Conservation (phyloP, 2,113 vertebrate genomes). For the Hyperopisus bebe region DNA sequence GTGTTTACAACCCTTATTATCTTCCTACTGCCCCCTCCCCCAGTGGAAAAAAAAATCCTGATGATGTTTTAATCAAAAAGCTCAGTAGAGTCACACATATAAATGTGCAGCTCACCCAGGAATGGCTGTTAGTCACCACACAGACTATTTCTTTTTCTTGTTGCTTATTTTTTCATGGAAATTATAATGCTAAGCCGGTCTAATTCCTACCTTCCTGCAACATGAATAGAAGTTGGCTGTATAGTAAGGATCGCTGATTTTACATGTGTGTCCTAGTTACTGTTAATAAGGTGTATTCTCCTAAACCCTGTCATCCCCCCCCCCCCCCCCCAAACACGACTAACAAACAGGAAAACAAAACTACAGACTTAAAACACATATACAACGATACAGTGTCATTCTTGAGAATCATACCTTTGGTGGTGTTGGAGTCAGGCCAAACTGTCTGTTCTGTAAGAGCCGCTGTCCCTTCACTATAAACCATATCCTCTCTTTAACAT, state of each 20-base stretch:
- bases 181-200: not conserved
- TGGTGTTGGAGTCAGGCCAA: not conserved
- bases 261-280: not conserved
- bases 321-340: not conserved
- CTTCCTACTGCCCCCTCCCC: conserved; percentile 73
- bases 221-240: too few species aligned
- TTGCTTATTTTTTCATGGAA: conserved; percentile 23
- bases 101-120: conserved; percentile 64
- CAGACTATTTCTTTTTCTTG: not conserved
- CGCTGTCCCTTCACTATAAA: not conserved
- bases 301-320: not conserved
- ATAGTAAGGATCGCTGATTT: not conserved
- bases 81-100: conserved; percentile 77
- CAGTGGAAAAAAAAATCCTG: conserved; percentile 64
- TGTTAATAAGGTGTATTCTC: not conserved
- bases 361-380: not conserved
- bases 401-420: not conserved
- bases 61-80: conserved; percentile 98
- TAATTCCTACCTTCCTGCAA: not conserved
- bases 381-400: not conserved
- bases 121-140: conserved; percentile 52
- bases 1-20: conserved; percentile 88
- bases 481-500: not conserved
- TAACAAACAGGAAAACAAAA: not conserved
- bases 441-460: not conserved